These are phyloP conservation scores for Istiophorus platypterus DNA, from an alignment of 2,113 vertebrate species.

Conservation along the genomic window DNA sequence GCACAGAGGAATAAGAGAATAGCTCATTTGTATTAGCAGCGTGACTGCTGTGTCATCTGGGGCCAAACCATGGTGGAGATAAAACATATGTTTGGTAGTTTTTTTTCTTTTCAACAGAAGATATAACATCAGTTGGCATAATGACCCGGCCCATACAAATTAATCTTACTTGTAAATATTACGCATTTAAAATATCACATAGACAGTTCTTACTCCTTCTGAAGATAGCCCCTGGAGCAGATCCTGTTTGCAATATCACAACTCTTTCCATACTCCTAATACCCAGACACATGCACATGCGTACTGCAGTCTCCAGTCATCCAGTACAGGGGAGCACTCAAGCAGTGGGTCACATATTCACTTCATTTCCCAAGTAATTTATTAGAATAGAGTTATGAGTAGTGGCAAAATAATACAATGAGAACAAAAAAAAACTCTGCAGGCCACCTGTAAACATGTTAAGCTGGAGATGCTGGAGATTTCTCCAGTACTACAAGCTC, in stretches of 20 bases:
- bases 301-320: conserved; percentile 5
- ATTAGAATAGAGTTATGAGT: neutral
- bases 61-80: conserved; percentile 7
- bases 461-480: neutral
- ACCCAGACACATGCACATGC: neutral
- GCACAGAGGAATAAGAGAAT: neutral
- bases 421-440: neutral
- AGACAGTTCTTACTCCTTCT: neutral
- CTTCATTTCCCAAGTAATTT: conserved; percentile 6
- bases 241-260: neutral
- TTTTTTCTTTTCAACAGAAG: conserved; percentile 13
- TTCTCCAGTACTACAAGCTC: neutral
- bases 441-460: neutral
- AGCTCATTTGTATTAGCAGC: conserved; percentile 25
- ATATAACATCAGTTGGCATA: neutral
- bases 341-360: neutral
- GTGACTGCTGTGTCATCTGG: conserved; percentile 16
- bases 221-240: neutral
- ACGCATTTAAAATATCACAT: neutral
- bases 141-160: neutral
- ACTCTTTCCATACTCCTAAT: neutral
- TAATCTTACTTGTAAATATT: conserved; percentile 7
- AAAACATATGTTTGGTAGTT: conserved; percentile 26
- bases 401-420: neutral
- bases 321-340: neutral